These are phyloP conservation scores for Scrobipalpa costella DNA, from an alignment of 2,888 invertebrate genomes.

Conservation along the genomic window DNA sequence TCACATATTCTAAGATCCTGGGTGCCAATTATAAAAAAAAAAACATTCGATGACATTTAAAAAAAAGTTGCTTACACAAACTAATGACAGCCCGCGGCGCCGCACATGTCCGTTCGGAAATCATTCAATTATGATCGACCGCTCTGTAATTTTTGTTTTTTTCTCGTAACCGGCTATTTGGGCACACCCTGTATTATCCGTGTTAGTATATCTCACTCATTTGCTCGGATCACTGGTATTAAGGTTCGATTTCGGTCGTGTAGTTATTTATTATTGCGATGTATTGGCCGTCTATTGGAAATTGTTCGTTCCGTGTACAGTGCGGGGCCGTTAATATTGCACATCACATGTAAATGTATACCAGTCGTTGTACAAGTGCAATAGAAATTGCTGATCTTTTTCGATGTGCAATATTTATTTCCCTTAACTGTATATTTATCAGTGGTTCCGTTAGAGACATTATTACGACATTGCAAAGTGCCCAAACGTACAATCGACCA, in stretches of 20 bases:
- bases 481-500: not conserved
- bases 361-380: constrained; percentile 33
- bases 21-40: constrained; percentile 46
- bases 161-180: constrained; percentile 65
- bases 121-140: constrained; percentile 60
- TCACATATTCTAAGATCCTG: constrained; percentile 36
- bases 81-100: constrained; percentile 39
- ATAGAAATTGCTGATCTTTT: too few species aligned
- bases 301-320: constrained; percentile 27
- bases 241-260: constrained; percentile 20
- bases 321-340: too few species aligned
- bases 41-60: constrained; percentile 31
- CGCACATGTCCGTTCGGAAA: constrained; percentile 44
- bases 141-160: constrained; percentile 67
- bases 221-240: constrained; percentile 25
- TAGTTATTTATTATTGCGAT: constrained; percentile 22
- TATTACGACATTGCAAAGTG: not conserved
- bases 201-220: constrained; percentile 44
- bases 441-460: too few species aligned
- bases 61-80: constrained; percentile 36
- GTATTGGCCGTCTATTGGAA: constrained; percentile 14
- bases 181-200: constrained; percentile 48
- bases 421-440: too few species aligned
- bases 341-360: too few species aligned
- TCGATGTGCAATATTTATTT: too few species aligned